A percentile compares a stretch with the other conserved stretches of the same genome.
phyloP scores from a whole-genome alignment of 2,888 invertebrate species.

The Aelia acuminata region DNA sequence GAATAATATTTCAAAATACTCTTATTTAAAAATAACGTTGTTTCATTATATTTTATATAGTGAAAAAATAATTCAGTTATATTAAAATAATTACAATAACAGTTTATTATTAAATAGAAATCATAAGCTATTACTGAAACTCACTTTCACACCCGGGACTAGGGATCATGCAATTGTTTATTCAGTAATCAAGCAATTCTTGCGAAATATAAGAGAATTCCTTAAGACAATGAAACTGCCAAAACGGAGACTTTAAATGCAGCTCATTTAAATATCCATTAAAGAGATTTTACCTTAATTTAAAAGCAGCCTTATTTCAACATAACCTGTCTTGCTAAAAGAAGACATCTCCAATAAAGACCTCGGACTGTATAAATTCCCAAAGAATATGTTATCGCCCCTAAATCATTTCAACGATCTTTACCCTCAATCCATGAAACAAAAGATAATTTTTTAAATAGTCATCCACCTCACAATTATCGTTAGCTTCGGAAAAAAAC shows the following conservation, averaged over 20 bases:
- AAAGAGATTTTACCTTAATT: background rate
- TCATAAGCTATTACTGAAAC: background rate
- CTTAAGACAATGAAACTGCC: background rate
- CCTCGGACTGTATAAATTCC: too few relatives aligned
- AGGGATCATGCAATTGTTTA: background rate
- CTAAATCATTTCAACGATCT: too few relatives aligned
- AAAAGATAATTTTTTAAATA: too few relatives aligned
- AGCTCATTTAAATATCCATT: background rate
- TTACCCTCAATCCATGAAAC: too few relatives aligned
- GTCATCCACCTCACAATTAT: too few relatives aligned
- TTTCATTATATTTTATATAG: too few relatives aligned
- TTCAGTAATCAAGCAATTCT: constrained; percentile 11
- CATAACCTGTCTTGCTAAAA: constrained; percentile 2
- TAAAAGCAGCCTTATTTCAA: background rate
- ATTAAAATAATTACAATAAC: too few relatives aligned
- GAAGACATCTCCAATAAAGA: background rate
- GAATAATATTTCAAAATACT: too few relatives aligned
- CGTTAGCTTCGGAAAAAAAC: too few relatives aligned
- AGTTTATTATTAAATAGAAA: background rate
- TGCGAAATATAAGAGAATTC: background rate
- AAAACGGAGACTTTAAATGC: background rate
- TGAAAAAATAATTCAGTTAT: too few relatives aligned
- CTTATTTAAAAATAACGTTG: too few relatives aligned
- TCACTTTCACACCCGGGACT: background rate
- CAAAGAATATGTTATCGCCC: too few relatives aligned